Percentiles rank a stretch among this genome's conserved stretches.
Conservation (phyloP, 2,888 invertebrate species). For the Heliothis peltigera region DNA sequence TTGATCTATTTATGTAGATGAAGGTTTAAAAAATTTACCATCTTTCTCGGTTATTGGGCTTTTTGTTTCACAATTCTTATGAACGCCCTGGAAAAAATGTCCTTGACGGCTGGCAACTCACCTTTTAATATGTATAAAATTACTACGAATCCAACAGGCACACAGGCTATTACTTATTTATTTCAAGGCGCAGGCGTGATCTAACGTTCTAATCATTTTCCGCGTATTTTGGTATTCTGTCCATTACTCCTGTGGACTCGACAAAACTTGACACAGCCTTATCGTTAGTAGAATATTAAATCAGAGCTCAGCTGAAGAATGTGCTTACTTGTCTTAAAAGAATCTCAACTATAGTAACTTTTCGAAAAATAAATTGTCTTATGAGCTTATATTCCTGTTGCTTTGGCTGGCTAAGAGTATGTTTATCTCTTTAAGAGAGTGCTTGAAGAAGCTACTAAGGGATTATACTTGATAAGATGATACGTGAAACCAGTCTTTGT, state of each 20-base stretch:
- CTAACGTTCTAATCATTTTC: background rate
- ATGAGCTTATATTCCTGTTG: conserved; percentile 24
- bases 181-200: background rate
- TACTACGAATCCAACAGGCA: too few relatives aligned
- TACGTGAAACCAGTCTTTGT: background rate
- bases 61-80: too few relatives aligned
- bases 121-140: too few relatives aligned
- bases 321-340: background rate
- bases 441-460: conserved; percentile 10
- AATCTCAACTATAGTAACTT: conserved; percentile 11
- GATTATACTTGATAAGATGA: conserved; percentile 21
- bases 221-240: background rate
- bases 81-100: too few relatives aligned
- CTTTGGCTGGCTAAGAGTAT: conserved; percentile 18
- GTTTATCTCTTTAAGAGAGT: conserved; percentile 21
- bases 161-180: background rate
- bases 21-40: too few relatives aligned
- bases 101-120: too few relatives aligned
- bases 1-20: too few relatives aligned
- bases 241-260: background rate
- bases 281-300: conserved; percentile 8
- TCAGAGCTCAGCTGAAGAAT: background rate
- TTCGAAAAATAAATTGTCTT: conserved; percentile 27
- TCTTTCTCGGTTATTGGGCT: too few relatives aligned
- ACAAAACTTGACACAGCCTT: background rate